phyloP scores from a whole-genome alignment of 2,113 vertebrate species.

The Sarotherodon lohbergeri region DNA sequence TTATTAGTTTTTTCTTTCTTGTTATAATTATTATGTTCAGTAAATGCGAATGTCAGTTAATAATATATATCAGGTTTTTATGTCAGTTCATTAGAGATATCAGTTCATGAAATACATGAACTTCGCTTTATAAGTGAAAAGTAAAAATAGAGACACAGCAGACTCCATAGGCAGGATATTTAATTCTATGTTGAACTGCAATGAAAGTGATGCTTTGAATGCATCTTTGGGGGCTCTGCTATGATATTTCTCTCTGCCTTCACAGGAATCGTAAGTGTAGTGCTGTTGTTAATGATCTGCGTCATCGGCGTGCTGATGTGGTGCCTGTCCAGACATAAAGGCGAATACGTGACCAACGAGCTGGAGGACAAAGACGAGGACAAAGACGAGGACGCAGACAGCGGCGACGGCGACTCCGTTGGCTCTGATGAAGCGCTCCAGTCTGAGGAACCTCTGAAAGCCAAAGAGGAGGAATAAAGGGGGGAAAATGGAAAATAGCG shows the following conservation, averaged over 20 bases:
- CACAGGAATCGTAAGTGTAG: neutral
- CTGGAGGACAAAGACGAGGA: neutral
- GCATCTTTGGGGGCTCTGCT: neutral
- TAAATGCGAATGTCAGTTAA: neutral
- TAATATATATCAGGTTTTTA: neutral
- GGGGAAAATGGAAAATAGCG: neutral
- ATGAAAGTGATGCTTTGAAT: neutral
- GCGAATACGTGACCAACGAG: slow-evolving; percentile 46
- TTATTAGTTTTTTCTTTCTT: neutral
- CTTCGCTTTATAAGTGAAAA: neutral
- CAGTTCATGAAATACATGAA: neutral
- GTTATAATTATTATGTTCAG: neutral
- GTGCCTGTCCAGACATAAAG: slow-evolving; percentile 23
- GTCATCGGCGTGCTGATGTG: neutral
- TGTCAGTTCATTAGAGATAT: neutral
- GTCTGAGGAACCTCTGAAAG: neutral
- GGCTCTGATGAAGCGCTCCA: neutral
- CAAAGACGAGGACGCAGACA: neutral
- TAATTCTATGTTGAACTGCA: neutral
- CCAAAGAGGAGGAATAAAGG: neutral
- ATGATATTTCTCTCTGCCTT: neutral
- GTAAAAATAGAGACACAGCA: neutral
- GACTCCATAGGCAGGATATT: neutral
- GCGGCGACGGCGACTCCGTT: neutral
- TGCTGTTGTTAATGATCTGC: slow-evolving; percentile 19